Base-by-base conservation (phyloP, 1,140 invertebrate genomes). In the Drosophila grimshawi region DNA sequence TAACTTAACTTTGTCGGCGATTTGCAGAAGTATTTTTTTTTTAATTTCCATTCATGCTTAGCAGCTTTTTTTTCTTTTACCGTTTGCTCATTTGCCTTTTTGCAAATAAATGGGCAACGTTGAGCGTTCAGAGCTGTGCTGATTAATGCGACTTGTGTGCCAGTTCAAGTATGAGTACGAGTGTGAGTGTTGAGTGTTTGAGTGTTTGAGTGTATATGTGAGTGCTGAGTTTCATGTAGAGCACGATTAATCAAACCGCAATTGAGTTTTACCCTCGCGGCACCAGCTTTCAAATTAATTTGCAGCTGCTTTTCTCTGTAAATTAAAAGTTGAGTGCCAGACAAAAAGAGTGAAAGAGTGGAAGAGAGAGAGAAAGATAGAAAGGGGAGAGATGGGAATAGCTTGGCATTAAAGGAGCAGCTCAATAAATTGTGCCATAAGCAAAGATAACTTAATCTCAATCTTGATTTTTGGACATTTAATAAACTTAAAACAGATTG, bases 81-180 rank as follows among this genome's bases (percentile, higher is more conserved):
- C 53, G 49, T 73, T 51, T 63, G 57, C 62, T 80, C 86, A 88
- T 88, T 82, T 88, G 80, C 76, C 79, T 81, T 83, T 76, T 83
- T 73, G 80, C 83, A 77, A 86, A 86, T 86, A 88, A 88, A 88
- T 88, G 83, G 88, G 85, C 83, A 89, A 73, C 76, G 80, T 78
- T 43, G 39, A 43, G 39, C 10, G 39, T n/a, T 80, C 77, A 78
- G 63, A 68, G 73, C 32, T 74, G 71, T 62, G 80, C 85, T 88
- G 83, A 88, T 88, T 88, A 88, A 88, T 88, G 85, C 83, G 80
- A 72, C 81, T 83, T 74, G 64, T 88, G 60, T 27, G 41, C 29
- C 27, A 46, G 60, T 61, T 61, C 59, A 49, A 73, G 48, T 61
- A 39, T 51, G 63, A 45, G 43, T 46, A 29, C 51, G 46, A 37